Base-by-base conservation (phyloP, 2,113 vertebrate genomes). In the Suricata suricatta region DNA sequence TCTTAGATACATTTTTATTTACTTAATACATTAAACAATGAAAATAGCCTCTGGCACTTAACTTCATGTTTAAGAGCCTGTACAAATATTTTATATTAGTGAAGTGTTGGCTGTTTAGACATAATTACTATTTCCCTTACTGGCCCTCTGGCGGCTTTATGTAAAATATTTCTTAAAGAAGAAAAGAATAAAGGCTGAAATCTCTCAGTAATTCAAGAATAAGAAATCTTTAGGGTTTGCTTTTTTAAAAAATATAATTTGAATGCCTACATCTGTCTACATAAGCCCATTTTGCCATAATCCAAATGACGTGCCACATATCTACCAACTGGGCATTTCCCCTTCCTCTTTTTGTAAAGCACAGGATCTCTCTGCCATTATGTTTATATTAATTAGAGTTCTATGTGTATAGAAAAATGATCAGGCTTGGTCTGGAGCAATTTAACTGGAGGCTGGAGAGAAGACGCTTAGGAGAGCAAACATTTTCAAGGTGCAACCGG, bases 401-500 rank as follows among this genome's bases (percentile, higher is more conserved):
- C 98, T 98, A 97, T 99, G 98, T 98, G 98, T 98, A 98, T 97
- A 99, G 98, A 99, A 99, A 99, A 99, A 99, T 99, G 98, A 99
- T 98, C 98, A 99, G 98, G 98, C 98, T 98, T 98, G 98, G 98
- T 99, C 98, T 98, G 98, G 98, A 98, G 98, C 98, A 99, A 99
- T 99, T 99, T 99, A 99, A 98, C 98, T 98, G 97, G 98, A 98
- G 99, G 99, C 99, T 98, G 95, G 98, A 99, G 98, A 98, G 99
- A 99, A 99, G 99, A 98, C 98, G 98, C 99, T 99, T 99, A 99
- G 99, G 99, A 99, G 99, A 99, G 99, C 99, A 99, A 99, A 99
- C 99, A 99, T 99, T 99, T 99, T 99, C 99, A 99, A 99, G 99
- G 99, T 99, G 97, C 99, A 99, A 98, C 99, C 99, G 95, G 99